Evolutionary conservation across 92 coral and sea anemone species (phyloP).

Genomic region (Paramuricea clavata): DNA sequence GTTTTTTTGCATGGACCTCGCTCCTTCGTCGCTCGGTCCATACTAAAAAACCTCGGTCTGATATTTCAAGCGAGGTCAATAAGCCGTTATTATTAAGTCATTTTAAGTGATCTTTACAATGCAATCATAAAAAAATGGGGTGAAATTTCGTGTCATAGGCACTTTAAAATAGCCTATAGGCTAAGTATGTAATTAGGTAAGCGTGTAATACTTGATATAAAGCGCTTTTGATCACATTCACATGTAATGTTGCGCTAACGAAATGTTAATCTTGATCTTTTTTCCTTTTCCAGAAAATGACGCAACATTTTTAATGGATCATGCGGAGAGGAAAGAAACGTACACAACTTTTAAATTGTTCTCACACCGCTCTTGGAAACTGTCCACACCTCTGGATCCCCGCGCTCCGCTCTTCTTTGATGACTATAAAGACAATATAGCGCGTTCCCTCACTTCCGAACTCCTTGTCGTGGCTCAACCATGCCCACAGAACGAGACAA

Average conservation of each 20-base stretch:
- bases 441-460: background rate
- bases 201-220: background rate
- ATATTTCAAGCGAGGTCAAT: no score
- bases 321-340: background rate
- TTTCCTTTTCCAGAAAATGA: slow-evolving; percentile 75
- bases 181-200: background rate
- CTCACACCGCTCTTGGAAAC: slow-evolving; percentile 48
- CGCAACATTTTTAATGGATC: slow-evolving; percentile 76
- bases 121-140: no score
- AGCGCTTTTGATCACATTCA: background rate
- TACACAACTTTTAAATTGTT: slow-evolving; percentile 20
- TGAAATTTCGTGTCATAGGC: no score
- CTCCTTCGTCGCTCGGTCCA: no score
- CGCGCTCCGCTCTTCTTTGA: background rate
- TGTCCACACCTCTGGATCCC: background rate
- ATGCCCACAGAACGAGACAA: background rate
- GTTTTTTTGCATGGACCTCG: no score
- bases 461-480: slow-evolving; percentile 35
- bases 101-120: no score
- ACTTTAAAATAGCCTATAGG: background rate
- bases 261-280: background rate
- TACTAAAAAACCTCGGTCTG: no score
- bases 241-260: no score
- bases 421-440: background rate
- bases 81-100: no score